Base-by-base conservation (phyloP, 1,140 invertebrate species). In the Hermetia illucens region DNA sequence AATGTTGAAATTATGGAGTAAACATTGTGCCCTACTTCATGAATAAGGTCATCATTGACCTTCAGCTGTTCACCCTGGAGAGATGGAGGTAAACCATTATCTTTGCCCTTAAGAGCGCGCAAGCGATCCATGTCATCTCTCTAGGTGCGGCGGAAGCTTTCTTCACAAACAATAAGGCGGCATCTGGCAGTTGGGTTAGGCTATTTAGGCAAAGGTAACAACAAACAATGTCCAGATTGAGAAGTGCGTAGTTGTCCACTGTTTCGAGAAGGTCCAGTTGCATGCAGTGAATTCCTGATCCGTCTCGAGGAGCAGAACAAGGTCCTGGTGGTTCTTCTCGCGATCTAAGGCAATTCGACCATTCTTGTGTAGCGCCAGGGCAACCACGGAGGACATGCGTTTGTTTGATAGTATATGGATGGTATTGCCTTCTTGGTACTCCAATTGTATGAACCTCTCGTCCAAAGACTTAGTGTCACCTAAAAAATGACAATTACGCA, bases 181-280 rank as follows among this genome's bases (percentile, higher is more conserved):
- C 82, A 57, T 85, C 79, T 12, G 77, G 77, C 27, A 83, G 55
- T 39, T 81, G 71, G 13, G 68, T 64, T 15, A 85, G 65, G 53
- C 74, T 81, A n/a, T 57, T 58, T 0, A 88, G 62, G 50, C 72
- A 74, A 20, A 86, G 63, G 64, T 87, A 88, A 58, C 82, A 84
- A 83, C 84, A 88, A 4, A 79, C 78, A 44, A 87, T 81, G 55
- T 88, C 83, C 45, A 88, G 61, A 58, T 84, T 80, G 4, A 88
- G 61, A 2, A 86, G 58, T 1, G 79, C 83, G 65, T 77, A 83
- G 53, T 86, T 86, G 55, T 86, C 82, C n/a, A 84, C 80, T 1
- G 65, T 55, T 39, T 72, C 66, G 10, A 87, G 59, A 86, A 63
- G 20, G 68, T 61, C 0, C 79, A 73, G 35, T 75, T 63, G 50